A percentile compares a stretch with the other conserved stretches of the same genome.
Conservation (phyloP, 2,113 vertebrate genomes). For the Clinocottus analis region DNA sequence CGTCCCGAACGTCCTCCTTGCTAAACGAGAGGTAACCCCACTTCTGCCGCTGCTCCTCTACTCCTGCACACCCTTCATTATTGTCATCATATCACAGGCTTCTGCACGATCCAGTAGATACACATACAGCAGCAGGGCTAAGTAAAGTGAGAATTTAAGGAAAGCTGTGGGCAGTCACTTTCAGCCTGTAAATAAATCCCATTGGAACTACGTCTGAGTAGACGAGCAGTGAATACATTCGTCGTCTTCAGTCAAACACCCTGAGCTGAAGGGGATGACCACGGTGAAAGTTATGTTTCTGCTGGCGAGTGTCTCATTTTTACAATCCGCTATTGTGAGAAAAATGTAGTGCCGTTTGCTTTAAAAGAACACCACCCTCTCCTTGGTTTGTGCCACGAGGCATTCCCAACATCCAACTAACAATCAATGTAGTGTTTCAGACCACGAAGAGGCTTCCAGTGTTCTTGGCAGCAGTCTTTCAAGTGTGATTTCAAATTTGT, state of each 20-base stretch:
- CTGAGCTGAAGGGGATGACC: background rate
- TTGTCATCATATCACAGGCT: conserved; percentile 37
- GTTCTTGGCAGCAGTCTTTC: background rate
- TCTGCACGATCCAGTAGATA: conserved; percentile 64
- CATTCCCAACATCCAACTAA: conserved; percentile 20
- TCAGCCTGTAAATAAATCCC: background rate
- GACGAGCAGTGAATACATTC: background rate
- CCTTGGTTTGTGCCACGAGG: conserved; percentile 23
- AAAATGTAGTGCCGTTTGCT: conserved; percentile 13
- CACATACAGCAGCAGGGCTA: conserved; percentile 61
- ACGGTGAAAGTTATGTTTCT: conserved; percentile 17
- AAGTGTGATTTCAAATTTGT: conserved; percentile 2
- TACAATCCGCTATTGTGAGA: conserved; percentile 30
- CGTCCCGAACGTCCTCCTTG: conserved; percentile 96
- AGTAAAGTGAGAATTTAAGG: background rate
- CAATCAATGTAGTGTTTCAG: background rate
- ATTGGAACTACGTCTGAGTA: background rate
- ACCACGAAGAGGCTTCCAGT: conserved; percentile 10
- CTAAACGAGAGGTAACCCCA: conserved; percentile 95
- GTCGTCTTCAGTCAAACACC: background rate
- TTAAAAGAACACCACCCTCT: conserved; percentile 11
- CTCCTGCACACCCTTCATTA: conserved; percentile 6
- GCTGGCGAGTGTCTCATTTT: conserved; percentile 30
- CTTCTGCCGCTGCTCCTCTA: background rate
- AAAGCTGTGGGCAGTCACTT: background rate